phyloP scores from a whole-genome alignment of 2,888 invertebrate genomes.

The Melanargia galathea region DNA sequence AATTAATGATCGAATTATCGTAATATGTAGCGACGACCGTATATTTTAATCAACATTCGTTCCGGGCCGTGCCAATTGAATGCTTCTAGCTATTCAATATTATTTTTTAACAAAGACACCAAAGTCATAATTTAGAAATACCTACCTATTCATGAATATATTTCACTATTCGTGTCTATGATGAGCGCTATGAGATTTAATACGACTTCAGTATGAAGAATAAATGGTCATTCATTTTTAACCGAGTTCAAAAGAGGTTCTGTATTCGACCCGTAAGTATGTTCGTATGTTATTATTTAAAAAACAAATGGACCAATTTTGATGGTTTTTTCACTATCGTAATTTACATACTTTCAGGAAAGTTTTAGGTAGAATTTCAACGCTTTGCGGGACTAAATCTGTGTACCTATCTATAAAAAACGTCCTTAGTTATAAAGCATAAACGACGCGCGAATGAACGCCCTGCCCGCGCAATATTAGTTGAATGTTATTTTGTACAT shows the following conservation, averaged over 20 bases:
- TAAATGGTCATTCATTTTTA: neutral
- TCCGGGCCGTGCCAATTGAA: constrained; percentile 16
- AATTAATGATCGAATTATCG: constrained; percentile 36
- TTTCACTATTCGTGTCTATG: constrained; percentile 1
- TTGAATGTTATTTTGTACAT: neutral
- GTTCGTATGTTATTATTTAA: no score
- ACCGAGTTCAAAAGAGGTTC: no score
- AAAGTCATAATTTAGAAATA: neutral
- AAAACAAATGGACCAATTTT: no score
- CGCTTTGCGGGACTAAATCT: no score
- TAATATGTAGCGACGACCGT: constrained; percentile 14
- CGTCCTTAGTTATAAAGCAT: no score
- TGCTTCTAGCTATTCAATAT: constrained; percentile 14
- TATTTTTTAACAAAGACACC: constrained; percentile 6
- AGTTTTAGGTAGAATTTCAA: no score
- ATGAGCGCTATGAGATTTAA: neutral
- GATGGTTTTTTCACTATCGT: no score
- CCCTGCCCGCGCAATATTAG: no score
- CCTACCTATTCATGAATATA: neutral
- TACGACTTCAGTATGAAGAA: neutral
- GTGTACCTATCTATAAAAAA: no score
- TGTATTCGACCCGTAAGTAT: no score
- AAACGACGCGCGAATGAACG: no score
- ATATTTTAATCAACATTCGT: constrained; percentile 19
- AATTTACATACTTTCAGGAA: no score